Conservation (phyloP, 2,797 vertebrate species). For the Anolis apletophallus region DNA sequence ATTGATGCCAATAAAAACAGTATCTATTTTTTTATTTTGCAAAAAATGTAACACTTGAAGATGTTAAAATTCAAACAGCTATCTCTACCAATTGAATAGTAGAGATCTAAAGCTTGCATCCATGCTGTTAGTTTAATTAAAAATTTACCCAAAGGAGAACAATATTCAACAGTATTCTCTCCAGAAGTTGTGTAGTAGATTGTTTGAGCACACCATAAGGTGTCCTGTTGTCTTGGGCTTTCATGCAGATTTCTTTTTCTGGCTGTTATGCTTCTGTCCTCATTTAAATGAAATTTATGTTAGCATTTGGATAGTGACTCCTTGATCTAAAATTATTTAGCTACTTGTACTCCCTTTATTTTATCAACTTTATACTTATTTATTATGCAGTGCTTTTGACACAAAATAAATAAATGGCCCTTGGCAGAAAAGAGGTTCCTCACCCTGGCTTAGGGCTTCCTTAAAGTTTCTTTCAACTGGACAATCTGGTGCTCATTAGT, state of each 20-base stretch:
- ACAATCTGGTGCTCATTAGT: too few species aligned
- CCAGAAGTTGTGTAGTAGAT: conserved; percentile 82
- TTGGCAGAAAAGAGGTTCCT: too few species aligned
- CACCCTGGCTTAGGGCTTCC: too few species aligned
- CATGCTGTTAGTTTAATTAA: conserved; percentile 86
- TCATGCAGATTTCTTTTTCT: conserved; percentile 73
- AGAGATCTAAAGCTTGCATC: conserved; percentile 79
- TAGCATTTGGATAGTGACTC: conserved; percentile 67
- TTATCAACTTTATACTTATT: too few species aligned
- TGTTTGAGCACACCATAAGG: conserved; percentile 83
- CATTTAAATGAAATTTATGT: conserved; percentile 79
- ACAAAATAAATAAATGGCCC: too few species aligned
- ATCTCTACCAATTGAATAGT: conserved; percentile 78
- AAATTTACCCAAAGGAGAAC: conserved; percentile 84
- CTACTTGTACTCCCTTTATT: too few species aligned
- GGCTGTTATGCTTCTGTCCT: conserved; percentile 78
- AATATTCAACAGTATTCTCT: conserved; percentile 81
- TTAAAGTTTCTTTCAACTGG: too few species aligned
- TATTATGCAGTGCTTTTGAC: too few species aligned
- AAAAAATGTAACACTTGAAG: conserved; percentile 58
- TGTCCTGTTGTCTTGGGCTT: conserved; percentile 77
- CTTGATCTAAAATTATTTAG: conserved; percentile 58
- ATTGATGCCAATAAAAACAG: conserved; percentile 52
- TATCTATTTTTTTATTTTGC: conserved; percentile 36
- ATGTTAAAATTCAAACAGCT: conserved; percentile 80